Conservation (phyloP, 2,888 invertebrate genomes). For the Acleris holmiana region DNA sequence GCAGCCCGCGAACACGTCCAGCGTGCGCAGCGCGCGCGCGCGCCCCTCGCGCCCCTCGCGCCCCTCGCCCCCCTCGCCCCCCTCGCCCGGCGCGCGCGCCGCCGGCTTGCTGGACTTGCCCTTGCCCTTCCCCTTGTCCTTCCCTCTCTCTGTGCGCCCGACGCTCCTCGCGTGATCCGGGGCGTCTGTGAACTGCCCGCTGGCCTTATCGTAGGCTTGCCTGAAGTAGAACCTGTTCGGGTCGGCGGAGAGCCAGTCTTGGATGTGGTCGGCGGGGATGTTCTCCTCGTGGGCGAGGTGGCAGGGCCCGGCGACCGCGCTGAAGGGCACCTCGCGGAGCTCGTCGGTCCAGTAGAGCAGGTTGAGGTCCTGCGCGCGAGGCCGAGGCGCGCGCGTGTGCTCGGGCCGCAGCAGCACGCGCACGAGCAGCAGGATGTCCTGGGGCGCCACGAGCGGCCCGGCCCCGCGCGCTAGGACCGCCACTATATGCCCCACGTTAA, state of each 20-base stretch:
- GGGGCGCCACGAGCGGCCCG: slow-evolving; percentile 77
- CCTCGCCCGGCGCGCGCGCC: slow-evolving; percentile 41
- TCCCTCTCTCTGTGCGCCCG: slow-evolving; percentile 85
- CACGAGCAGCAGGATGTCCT: slow-evolving; percentile 87
- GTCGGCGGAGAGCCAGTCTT: slow-evolving; percentile 86
- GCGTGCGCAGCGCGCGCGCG: slow-evolving; percentile 83
- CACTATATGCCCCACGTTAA: slow-evolving; percentile 88
- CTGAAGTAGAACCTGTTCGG: slow-evolving; percentile 90
- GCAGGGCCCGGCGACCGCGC: slow-evolving; percentile 88
- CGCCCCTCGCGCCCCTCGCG: slow-evolving; percentile 50
- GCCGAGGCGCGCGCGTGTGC: slow-evolving; percentile 86
- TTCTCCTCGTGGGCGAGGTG: slow-evolving; percentile 87
- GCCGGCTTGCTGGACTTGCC: slow-evolving; percentile 81
- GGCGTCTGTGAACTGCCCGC: slow-evolving; percentile 85
- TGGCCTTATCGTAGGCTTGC: slow-evolving; percentile 85
- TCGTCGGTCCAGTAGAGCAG: slow-evolving; percentile 91
- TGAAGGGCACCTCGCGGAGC: slow-evolving; percentile 85
- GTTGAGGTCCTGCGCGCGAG: slow-evolving; percentile 88
- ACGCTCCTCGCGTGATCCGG: slow-evolving; percentile 84
- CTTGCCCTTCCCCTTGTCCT: slow-evolving; percentile 88
- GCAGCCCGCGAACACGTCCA: slow-evolving; percentile 95
- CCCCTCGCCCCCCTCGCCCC: slow-evolving; percentile 50
- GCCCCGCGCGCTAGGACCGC: slow-evolving; percentile 84
- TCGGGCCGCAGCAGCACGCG: slow-evolving; percentile 90
- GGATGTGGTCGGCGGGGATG: slow-evolving; percentile 67